Base-by-base conservation (phyloP, 2,888 invertebrate genomes). In the Bibio marci region DNA sequence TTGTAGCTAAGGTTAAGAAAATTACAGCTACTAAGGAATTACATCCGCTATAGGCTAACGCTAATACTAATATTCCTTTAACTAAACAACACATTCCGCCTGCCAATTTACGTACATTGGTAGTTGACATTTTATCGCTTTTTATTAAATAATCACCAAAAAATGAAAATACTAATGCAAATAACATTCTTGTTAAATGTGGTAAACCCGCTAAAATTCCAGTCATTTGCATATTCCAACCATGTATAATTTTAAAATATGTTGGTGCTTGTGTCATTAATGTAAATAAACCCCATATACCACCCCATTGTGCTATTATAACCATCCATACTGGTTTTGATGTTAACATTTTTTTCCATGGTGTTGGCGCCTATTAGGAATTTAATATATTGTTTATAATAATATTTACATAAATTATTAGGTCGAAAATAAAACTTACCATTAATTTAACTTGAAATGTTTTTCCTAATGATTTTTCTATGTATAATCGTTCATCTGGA, bases 201-300 rank as follows among this genome's bases (percentile, higher is more conserved):
- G 70, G 70, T 34, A 66, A 47, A 3, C 70, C 71, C 2, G 70
- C 67, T 2, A 71, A 48, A 7, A 69, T 41, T 26, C 71, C 70
- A 22, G 66, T 12, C 8, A 19, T 18, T 18, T 19, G 7, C 3
- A 74, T 68, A 47, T 70, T 62, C 65, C 69, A 71, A 14, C 73
- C 72, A 44, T 74, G 70, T 38, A 76, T 65, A 43, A 66, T 63
- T 48, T 67, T 70, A 48, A 75, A 69, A 48, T 74, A 76, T 3
- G 69, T 68, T 0, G 75, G 75, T 1, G 70, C 62, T 50, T 73
- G 70, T 1, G 71, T 71, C 59, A 73, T 64, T 14, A 74, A 54
- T 0, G 72, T 73, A 35, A 71, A 66, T 15, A 73, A 59, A 2
- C 73, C 71, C 71, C 72, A 76, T 22, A 66, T 59, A 1, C 66